Base-by-base conservation (phyloP, 2,888 invertebrate species). In the Flexamia atlantica region DNA sequence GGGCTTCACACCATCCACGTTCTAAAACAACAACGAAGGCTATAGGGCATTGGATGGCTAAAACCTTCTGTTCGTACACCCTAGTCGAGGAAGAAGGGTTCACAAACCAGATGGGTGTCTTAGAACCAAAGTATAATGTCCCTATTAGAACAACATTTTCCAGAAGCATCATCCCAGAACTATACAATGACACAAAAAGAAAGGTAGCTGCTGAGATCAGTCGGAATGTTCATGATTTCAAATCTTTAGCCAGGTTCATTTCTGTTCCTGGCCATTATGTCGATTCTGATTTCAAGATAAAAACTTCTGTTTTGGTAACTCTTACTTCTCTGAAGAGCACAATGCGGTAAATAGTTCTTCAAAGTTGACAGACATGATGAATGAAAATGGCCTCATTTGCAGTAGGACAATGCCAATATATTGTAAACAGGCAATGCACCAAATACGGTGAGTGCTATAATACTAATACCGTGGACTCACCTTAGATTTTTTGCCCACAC, bases 251-350 rank as follows among this genome's bases (percentile, higher is more conserved):
- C 64, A 10, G 64, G 25, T 30, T 17, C 25, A 5, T 64, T 20
- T 20, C 10, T 25, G 5, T 85, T 87, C 87, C 64, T 89, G 89
- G 88, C 88, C 89, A 23, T 89, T 89, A 12, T n/a, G n/a, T n/a
- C n/a, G n/a, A n/a, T n/a, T 23, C 25, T 7, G n/a, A 64, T 64
- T 64, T 28, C 17, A 28, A 28, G 5, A 64, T 64, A 5, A 64
- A 25, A 23, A 5, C 64, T 5, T 23, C 10, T 64, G 64, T 64
- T 64, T 64, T 5, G 64, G 17, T 23, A 64, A 64, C 25, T 10
- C 4, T 12, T 17, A 64, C 25, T 64, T 64, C 17, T 2, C 5
- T 10, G 64, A 64, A 28, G 64, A 64, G n/a, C 64, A 64, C 64
- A 64, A 25, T 23, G 25, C 9, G 5, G 2, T 25, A 7, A 64